Evolutionary conservation across 1,140 invertebrate genomes (phyloP).

Genomic region (Colletes gigas): DNA sequence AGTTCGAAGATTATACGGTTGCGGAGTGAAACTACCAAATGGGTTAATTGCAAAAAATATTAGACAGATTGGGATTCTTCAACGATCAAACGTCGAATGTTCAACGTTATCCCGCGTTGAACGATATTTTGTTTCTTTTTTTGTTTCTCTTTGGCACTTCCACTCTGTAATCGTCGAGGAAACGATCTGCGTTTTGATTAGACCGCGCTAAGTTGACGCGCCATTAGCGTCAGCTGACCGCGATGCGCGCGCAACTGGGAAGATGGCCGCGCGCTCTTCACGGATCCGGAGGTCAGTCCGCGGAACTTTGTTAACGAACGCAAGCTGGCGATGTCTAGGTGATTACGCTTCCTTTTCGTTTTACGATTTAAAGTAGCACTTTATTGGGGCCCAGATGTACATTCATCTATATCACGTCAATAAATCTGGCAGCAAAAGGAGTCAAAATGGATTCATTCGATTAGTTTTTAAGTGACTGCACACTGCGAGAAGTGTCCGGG

Average conservation of each 20-base stretch:
- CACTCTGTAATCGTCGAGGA: neutral
- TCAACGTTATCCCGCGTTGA: too few species aligned
- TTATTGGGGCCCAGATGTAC: conserved; percentile 56
- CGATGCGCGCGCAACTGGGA: neutral
- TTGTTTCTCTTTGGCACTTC: too few species aligned
- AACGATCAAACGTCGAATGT: too few species aligned
- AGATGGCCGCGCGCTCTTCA: neutral
- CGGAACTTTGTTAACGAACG: conserved; percentile 42
- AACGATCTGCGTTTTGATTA: too few species aligned
- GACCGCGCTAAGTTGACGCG: neutral
- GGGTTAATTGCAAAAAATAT: too few species aligned
- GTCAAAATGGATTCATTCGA: conserved; percentile 55
- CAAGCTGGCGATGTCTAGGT: conserved; percentile 20
- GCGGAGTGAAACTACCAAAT: too few species aligned
- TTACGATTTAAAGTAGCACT: conserved; percentile 48
- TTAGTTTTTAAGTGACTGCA: conserved; percentile 44
- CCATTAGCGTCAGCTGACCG: too few species aligned
- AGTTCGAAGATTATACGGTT: too few species aligned
- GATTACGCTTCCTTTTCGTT: conserved; percentile 43
- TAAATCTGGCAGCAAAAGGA: conserved; percentile 63
- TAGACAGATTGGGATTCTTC: too few species aligned
- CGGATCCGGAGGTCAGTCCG: conserved; percentile 26
- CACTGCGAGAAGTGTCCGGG: neutral
- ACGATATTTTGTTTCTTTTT: too few species aligned
- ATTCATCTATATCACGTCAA: conserved; percentile 59